phyloP scores from a whole-genome alignment of 2,888 invertebrate genomes.

The Mesoligia furuncula region DNA sequence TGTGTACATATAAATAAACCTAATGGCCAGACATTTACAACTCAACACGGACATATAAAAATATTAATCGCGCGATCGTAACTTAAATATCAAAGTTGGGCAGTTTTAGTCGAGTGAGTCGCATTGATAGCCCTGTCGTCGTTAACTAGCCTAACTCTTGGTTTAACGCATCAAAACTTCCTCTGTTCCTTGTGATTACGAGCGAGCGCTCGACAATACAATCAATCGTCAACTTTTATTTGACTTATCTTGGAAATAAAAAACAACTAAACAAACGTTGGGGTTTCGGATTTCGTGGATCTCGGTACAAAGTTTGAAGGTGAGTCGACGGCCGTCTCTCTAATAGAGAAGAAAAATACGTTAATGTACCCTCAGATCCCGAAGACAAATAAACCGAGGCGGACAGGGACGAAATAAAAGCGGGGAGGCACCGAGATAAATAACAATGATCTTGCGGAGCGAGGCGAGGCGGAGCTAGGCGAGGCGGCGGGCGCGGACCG shows the following conservation, averaged over 20 bases:
- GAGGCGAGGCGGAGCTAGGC: conserved; percentile 71
- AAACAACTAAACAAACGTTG: conserved; percentile 85
- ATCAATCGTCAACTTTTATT: conserved; percentile 90
- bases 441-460: conserved; percentile 87
- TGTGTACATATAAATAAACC: conserved; percentile 71
- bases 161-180: conserved; percentile 79
- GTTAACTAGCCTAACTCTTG: conserved; percentile 76
- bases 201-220: conserved; percentile 83
- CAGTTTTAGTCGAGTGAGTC: conserved; percentile 71
- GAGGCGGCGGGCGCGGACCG: conserved; percentile 54
- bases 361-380: conserved; percentile 89
- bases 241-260: conserved; percentile 87
- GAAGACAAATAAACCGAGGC: conserved; percentile 89
- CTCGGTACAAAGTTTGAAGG: conserved; percentile 86
- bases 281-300: conserved; percentile 81
- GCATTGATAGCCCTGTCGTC: conserved; percentile 70
- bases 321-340: conserved; percentile 86
- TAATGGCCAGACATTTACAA: conserved; percentile 68
- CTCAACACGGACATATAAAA: conserved; percentile 70
- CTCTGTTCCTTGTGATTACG: conserved; percentile 80
- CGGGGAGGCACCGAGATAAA: conserved; percentile 86
- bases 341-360: conserved; percentile 91
- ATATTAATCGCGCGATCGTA: conserved; percentile 70
- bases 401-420: conserved; percentile 88
- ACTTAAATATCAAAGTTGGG: conserved; percentile 76